A percentile compares a stretch with the other conserved stretches of the same genome.
Evolutionary conservation across 1,140 invertebrate species (phyloP).

Genomic region (Phenacoccus solenopsis): DNA sequence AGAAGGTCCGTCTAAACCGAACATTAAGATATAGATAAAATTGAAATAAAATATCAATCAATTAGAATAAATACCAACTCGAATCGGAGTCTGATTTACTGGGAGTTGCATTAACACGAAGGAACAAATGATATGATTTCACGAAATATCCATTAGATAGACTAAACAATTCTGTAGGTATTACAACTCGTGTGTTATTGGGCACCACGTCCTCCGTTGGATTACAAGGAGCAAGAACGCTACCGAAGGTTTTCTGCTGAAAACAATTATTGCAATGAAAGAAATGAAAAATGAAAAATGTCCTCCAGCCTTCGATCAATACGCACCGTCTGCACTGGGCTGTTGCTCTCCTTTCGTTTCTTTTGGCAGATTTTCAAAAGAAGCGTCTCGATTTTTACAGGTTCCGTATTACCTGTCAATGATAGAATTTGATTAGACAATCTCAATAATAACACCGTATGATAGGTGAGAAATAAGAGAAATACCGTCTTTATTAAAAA

Average conservation of each 20-base stretch:
- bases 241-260: slow-evolving; percentile 48
- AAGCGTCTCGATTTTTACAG: slow-evolving; percentile 70
- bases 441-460: background rate
- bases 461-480: background rate
- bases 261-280: slow-evolving; percentile 20
- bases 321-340: slow-evolving; percentile 56
- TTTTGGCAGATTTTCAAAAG: slow-evolving; percentile 83
- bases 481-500: background rate
- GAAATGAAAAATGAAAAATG: no score
- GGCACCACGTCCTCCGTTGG: slow-evolving; percentile 47
- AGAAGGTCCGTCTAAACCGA: slow-evolving; percentile 43
- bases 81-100: slow-evolving; percentile 21
- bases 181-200: slow-evolving; percentile 63
- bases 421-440: slow-evolving; percentile 14
- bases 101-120: slow-evolving; percentile 51
- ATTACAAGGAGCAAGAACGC: slow-evolving; percentile 66
- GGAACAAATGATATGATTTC: slow-evolving; percentile 76
- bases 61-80: no score
- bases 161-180: slow-evolving; percentile 71
- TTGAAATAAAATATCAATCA: background rate
- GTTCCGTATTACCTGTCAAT: slow-evolving; percentile 41
- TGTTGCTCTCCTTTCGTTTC: slow-evolving; percentile 80
- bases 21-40: slow-evolving; percentile 6
- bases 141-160: slow-evolving; percentile 68
- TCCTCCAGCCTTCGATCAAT: slow-evolving; percentile 23